These are phyloP conservation scores for Eubasilissa splendida DNA, from an alignment of 2,888 invertebrate genomes.

Conservation along the genomic window DNA sequence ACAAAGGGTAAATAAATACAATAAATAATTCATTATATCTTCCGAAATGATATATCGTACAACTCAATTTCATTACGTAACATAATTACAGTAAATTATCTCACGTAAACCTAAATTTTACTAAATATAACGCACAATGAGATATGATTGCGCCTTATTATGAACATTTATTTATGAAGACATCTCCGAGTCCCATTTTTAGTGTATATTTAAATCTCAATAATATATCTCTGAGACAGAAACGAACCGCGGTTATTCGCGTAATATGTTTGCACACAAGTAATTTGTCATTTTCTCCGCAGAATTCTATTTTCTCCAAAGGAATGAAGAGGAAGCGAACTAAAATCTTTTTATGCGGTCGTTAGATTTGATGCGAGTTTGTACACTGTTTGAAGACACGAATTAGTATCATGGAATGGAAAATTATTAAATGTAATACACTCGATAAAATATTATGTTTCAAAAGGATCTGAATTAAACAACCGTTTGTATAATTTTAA, in stretches of 20 bases:
- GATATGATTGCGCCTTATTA: too few species aligned
- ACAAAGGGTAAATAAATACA: too few species aligned
- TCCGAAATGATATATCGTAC: background rate
- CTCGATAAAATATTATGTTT: too few species aligned
- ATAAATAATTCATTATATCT: too few species aligned
- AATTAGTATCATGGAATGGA: background rate
- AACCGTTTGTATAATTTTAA: too few species aligned
- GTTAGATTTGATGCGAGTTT: constrained; percentile 11
- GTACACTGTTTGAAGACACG: background rate
- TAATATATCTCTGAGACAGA: background rate
- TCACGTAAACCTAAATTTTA: too few species aligned
- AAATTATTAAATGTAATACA: background rate
- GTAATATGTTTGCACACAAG: background rate
- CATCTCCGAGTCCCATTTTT: too few species aligned
- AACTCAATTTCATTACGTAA: too few species aligned
- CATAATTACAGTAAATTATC: too few species aligned
- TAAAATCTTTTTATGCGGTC: constrained; percentile 1
- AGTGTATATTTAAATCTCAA: background rate
- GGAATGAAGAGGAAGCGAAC: constrained; percentile 2
- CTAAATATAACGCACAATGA: too few species aligned
- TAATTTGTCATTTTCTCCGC: constrained; percentile 5
- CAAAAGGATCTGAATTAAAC: too few species aligned
- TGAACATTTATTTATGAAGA: too few species aligned
- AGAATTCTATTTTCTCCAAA: background rate
- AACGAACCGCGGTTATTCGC: background rate